Evolutionary conservation across 2,888 invertebrate species (phyloP).

Genomic region (Trichogramma dendrolimi): DNA sequence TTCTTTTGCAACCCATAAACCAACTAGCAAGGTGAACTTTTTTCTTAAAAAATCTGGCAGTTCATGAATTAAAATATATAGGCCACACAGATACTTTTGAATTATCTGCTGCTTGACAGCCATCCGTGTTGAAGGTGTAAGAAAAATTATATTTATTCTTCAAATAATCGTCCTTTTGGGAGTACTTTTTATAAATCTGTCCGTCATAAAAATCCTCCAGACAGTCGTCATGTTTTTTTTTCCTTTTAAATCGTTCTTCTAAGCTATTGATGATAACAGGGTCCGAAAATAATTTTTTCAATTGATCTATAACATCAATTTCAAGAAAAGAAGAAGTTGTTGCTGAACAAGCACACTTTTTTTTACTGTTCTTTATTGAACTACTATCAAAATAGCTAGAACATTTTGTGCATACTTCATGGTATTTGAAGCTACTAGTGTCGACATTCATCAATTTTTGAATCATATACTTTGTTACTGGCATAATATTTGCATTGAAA

Average conservation of each 20-base stretch:
- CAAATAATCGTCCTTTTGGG: not conserved
- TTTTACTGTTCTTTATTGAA: not conserved
- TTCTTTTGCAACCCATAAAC: slow-evolving; percentile 25
- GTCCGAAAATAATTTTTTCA: not conserved
- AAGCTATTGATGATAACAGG: not conserved
- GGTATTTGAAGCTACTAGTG: not conserved
- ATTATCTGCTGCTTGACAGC: not conserved
- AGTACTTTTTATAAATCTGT: not conserved
- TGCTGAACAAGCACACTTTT: not conserved
- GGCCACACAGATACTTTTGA: slow-evolving; percentile 3
- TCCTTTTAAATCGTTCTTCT: not conserved
- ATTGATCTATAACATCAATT: not conserved
- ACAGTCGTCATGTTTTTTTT: not conserved
- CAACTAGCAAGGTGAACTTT: slow-evolving; percentile 24
- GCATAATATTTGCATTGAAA: not conserved
- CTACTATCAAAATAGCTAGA: slow-evolving; percentile 1
- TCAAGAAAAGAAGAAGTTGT: slow-evolving; percentile 1
- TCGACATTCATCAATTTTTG: not conserved
- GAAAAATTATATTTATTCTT: slow-evolving; percentile 1
- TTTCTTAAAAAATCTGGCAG: slow-evolving; percentile 25
- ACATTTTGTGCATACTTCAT: not conserved
- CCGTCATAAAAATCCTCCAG: slow-evolving; percentile 8
- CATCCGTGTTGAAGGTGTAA: slow-evolving; percentile 9
- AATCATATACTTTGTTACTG: slow-evolving; percentile 1
- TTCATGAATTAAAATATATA: slow-evolving; percentile 19